These are phyloP conservation scores for Gouania willdenowi DNA, from an alignment of 2,797 vertebrate genomes.

Conservation along the genomic window DNA sequence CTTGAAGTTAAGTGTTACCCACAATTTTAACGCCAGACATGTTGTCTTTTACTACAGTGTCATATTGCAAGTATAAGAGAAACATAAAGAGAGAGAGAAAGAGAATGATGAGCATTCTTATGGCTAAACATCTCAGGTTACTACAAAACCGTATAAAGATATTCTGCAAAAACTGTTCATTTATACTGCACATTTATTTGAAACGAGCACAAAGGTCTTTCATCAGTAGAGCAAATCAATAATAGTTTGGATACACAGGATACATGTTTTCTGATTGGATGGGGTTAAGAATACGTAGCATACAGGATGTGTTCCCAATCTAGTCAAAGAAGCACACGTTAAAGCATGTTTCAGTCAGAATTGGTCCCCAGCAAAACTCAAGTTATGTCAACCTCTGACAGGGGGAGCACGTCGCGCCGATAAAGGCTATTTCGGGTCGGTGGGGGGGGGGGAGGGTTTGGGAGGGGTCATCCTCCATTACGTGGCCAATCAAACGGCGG, in stretches of 20 bases:
- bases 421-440: slow-evolving; percentile 44
- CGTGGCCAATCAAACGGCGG: slow-evolving; percentile 51
- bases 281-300: slow-evolving; percentile 35
- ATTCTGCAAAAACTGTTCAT: slow-evolving; percentile 36
- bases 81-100: too few species aligned
- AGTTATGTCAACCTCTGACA: slow-evolving; percentile 51
- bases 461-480: slow-evolving; percentile 28
- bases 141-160: slow-evolving; percentile 50
- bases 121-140: slow-evolving; percentile 28
- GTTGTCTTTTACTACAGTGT: slow-evolving; percentile 44
- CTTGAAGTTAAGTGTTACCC: too few species aligned
- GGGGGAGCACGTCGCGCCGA: slow-evolving; percentile 49
- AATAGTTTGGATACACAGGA: slow-evolving; percentile 40
- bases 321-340: slow-evolving; percentile 55
- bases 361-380: slow-evolving; percentile 68
- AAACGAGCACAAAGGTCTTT: slow-evolving; percentile 36
- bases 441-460: slow-evolving; percentile 42
- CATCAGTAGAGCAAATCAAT: slow-evolving; percentile 44
- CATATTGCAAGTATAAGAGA: slow-evolving; percentile 33
- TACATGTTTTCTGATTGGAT: slow-evolving; percentile 36
- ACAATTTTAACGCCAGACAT: too few species aligned
- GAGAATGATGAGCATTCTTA: slow-evolving; percentile 12
- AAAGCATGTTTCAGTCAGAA: slow-evolving; percentile 72
- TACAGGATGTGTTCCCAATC: slow-evolving; percentile 37
- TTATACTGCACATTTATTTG: slow-evolving; percentile 41